A percentile compares a stretch with the other conserved stretches of the same genome.
phyloP scores from a whole-genome alignment of 2,888 invertebrate genomes.

The Sturmia bella region DNA sequence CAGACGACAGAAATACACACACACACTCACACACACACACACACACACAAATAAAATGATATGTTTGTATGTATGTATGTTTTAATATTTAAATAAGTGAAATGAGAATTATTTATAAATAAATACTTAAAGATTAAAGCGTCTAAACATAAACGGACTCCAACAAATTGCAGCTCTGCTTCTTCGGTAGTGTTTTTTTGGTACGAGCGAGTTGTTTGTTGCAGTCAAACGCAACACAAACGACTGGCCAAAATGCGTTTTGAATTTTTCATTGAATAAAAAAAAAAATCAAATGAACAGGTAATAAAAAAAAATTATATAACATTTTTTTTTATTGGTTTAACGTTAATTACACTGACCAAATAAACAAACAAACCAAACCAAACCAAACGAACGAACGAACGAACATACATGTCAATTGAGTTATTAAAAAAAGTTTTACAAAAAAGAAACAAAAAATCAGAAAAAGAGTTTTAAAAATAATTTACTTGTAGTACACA shows the following conservation, averaged over 20 bases:
- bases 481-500: constrained; percentile 47
- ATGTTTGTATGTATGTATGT: constrained; percentile 15
- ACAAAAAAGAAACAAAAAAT: neutral
- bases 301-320: neutral
- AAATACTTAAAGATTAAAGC: constrained; percentile 18
- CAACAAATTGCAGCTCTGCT: constrained; percentile 31
- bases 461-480: constrained; percentile 6
- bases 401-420: constrained; percentile 59
- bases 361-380: neutral
- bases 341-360: constrained; percentile 57
- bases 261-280: constrained; percentile 38
- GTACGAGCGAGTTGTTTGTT: constrained; percentile 4
- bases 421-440: constrained; percentile 32
- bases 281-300: constrained; percentile 18
- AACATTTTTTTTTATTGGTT: constrained; percentile 57
- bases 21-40: neutral
- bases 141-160: constrained; percentile 18
- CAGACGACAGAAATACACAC: constrained; percentile 10
- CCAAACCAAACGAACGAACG: too few relatives aligned
- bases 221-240: constrained; percentile 6
- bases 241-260: constrained; percentile 43
- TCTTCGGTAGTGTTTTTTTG: constrained; percentile 27
- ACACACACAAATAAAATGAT: constrained; percentile 7
- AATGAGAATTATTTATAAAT: constrained; percentile 45
- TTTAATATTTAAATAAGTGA: constrained; percentile 37